These are phyloP conservation scores for Chionomys nivalis DNA, from an alignment of 2,113 vertebrate genomes.

Conservation along the genomic window DNA sequence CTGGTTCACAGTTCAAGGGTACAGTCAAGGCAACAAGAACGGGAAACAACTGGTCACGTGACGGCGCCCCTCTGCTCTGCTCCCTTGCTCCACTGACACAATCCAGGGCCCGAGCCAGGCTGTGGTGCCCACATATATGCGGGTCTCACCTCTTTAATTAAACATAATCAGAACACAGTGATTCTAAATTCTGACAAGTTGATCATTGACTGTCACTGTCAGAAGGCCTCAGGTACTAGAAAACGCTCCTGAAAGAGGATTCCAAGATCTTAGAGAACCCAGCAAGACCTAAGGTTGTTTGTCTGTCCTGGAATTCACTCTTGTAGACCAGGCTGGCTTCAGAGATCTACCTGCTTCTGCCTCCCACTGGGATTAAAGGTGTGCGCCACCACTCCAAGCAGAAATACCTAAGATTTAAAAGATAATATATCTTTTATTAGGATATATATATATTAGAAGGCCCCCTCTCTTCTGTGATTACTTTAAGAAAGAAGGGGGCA, in stretches of 20 bases:
- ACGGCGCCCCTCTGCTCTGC: accelerated
- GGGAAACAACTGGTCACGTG: neutral
- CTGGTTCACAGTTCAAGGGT: neutral
- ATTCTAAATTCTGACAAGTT: neutral
- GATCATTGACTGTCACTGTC: neutral
- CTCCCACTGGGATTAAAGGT: neutral
- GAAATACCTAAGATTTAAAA: neutral
- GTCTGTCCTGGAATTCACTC: neutral
- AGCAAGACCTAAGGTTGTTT: neutral
- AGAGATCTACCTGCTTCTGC: neutral
- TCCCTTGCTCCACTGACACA: neutral
- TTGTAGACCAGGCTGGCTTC: neutral
- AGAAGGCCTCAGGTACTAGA: neutral
- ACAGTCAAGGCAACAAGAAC: neutral
- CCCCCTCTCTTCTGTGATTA: neutral
- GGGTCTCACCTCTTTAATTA: neutral
- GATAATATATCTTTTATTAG: neutral
- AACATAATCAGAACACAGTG: neutral
- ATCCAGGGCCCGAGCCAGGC: neutral
- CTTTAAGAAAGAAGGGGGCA: neutral
- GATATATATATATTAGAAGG: neutral
- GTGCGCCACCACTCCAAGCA: neutral
- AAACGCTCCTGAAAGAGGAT: neutral
- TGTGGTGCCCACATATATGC: neutral
- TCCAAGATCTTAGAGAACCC: neutral